Base-by-base conservation (phyloP, 2,888 invertebrate species). In the Hemaris fuciformis region DNA sequence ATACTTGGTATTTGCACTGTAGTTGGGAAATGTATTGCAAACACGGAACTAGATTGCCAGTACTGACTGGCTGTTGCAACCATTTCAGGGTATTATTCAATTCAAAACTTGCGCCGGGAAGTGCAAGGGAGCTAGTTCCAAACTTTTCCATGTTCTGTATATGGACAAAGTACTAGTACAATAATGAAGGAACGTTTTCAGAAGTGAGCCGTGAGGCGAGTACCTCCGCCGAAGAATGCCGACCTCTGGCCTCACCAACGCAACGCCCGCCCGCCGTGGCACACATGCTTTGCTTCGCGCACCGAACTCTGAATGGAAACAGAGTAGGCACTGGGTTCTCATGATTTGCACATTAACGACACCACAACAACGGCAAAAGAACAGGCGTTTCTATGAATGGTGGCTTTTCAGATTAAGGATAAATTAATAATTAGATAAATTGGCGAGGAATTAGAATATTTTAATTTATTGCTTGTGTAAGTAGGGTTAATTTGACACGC, bases 181-280 rank as follows among this genome's bases (percentile, higher is more conserved):
- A 58, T 58, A 48, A 53, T 27, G 57, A 25, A 18, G 20, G 18
- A 57, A 20, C 25, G 20, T 43, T 61, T 68, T 61, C 60, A 61
- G 63, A 57, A 53, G 34, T 48, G 64, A n/a, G n/a, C n/a, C n/a
- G n/a, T n/a, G n/a, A n/a, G n/a, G n/a, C n/a, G n/a, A 66, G 75
- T 38, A 38, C 38, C 38, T 38, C 38, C 38, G 38, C 38, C n/a
- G 38, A 38, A 38, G 77, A 74, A 79, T 80, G 75, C 69, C 73
- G 80, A 81, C 82, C 82, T 82, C 69, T 81, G 80, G 64, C 79
- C 80, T 67, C 66, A 59, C 41, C 68, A 42, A n/a, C 23, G 45
- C 57, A 46, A 6, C 53, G 48, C 18, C 56, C 56, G 62, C 31
- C 53, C 53, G 53, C 53, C 53, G 53, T 53, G 53, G 31, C 62